Percentiles rank a stretch among this genome's conserved stretches.
These are phyloP conservation scores for Platyscapa corneri DNA, from an alignment of 1,140 invertebrate species.

Conservation along the genomic window DNA sequence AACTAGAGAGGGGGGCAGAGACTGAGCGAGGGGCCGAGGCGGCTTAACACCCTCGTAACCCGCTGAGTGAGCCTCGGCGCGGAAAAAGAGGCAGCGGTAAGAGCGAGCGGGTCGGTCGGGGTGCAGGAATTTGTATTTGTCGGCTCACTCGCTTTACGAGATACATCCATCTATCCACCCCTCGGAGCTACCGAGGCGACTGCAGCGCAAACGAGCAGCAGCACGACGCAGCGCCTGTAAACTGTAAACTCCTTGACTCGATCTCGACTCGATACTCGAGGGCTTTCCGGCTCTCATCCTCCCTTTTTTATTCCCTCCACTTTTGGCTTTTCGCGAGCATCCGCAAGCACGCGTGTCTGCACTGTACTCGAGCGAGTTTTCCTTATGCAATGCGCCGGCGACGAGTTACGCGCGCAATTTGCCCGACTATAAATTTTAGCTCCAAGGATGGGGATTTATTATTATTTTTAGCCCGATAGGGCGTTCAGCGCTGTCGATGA, in stretches of 20 bases:
- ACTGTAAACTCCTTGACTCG: conserved; percentile 53
- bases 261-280: conserved; percentile 54
- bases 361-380: neutral
- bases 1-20: conserved; percentile 31
- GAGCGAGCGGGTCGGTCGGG: conserved; percentile 7
- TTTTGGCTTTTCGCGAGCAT: neutral
- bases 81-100: conserved; percentile 56
- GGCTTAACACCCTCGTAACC: conserved; percentile 64
- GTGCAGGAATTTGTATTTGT: conserved; percentile 62
- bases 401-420: neutral
- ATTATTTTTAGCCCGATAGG: too few species aligned
- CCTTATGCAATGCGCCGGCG: neutral
- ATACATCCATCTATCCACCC: conserved; percentile 51
- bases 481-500: too few species aligned
- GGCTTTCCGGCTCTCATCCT: neutral
- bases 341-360: too few species aligned
- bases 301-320: neutral
- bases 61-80: conserved; percentile 56
- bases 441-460: too few species aligned
- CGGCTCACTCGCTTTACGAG: conserved; percentile 57
- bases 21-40: conserved; percentile 57
- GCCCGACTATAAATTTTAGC: too few species aligned
- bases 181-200: neutral
- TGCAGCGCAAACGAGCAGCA: neutral
- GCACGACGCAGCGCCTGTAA: conserved; percentile 34